Evolutionary conservation across 2,797 vertebrate species (phyloP).

Genomic region (Aulostomus chinensis): DNA sequence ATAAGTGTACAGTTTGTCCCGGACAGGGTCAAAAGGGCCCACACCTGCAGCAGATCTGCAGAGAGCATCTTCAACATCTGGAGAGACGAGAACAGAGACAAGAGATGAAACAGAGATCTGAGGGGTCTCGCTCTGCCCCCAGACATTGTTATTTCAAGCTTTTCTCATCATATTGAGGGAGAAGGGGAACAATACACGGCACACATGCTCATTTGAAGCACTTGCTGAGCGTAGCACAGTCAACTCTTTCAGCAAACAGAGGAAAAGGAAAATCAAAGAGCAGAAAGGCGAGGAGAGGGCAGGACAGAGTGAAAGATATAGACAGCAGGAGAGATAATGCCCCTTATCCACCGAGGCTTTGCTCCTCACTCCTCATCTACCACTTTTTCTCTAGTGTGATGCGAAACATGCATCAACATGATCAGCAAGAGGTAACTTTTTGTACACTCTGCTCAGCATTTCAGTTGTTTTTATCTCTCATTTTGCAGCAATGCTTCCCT

Average conservation of each 20-base stretch:
- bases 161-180: constrained; percentile 66
- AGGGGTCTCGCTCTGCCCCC: constrained; percentile 50
- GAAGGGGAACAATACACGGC: constrained; percentile 53
- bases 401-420: constrained; percentile 56
- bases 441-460: constrained; percentile 17
- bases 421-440: constrained; percentile 45
- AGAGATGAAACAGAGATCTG: constrained; percentile 66
- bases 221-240: constrained; percentile 49
- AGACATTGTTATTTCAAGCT: constrained; percentile 72
- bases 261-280: constrained; percentile 66
- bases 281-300: constrained; percentile 39
- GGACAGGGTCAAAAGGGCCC: constrained; percentile 28
- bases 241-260: constrained; percentile 60
- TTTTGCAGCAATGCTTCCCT: no score
- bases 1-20: constrained; percentile 41
- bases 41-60: constrained; percentile 69
- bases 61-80: constrained; percentile 64
- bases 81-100: constrained; percentile 49
- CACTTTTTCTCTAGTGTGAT: constrained; percentile 27
- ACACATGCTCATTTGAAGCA: constrained; percentile 33
- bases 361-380: constrained; percentile 37
- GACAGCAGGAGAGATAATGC: constrained; percentile 54
- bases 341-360: constrained; percentile 52
- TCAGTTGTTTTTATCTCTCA: constrained; percentile 9
- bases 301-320: constrained; percentile 47